These are phyloP conservation scores for Chaunax sp. DNA, from an alignment of 2,797 vertebrate genomes.

Conservation along the genomic window DNA sequence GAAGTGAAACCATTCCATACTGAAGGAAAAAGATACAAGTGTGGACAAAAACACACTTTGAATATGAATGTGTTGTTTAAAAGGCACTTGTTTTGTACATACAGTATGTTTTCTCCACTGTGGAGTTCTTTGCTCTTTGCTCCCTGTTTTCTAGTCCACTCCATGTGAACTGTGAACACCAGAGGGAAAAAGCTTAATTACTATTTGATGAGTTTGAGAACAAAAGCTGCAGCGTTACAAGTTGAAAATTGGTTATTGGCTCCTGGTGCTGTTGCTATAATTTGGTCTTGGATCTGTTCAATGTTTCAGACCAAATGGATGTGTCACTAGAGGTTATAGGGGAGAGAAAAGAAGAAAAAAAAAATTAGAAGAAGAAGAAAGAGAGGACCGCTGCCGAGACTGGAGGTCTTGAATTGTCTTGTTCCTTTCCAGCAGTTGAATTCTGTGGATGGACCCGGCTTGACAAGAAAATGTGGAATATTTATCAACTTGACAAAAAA, in stretches of 20 bases:
- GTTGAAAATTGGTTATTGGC: constrained; percentile 78
- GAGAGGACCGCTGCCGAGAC: constrained; percentile 41
- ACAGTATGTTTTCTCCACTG: constrained; percentile 8
- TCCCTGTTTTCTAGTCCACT: constrained; percentile 27
- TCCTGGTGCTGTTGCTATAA: constrained; percentile 66
- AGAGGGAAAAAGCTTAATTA: constrained; percentile 68
- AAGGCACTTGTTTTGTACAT: neutral
- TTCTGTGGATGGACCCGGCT: constrained; percentile 15
- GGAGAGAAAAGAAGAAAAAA: neutral
- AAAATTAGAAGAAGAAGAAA: neutral
- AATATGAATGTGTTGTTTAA: constrained; percentile 2
- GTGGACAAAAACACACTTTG: neutral
- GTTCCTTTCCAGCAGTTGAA: constrained; percentile 43
- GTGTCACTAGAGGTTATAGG: constrained; percentile 74
- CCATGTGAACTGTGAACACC: constrained; percentile 42
- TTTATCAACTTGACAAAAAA: constrained; percentile 43
- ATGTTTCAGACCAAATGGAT: constrained; percentile 75
- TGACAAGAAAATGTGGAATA: constrained; percentile 38
- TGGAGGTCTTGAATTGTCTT: constrained; percentile 68
- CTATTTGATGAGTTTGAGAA: constrained; percentile 75
- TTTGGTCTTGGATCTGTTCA: constrained; percentile 72
- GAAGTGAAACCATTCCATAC: constrained; percentile 49
- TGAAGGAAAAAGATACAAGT: neutral
- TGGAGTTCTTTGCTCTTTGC: constrained; percentile 9
- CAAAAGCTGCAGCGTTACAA: constrained; percentile 62